These are phyloP conservation scores for Oenanthe melanoleuca DNA, from an alignment of 2,113 vertebrate species.

Conservation along the genomic window DNA sequence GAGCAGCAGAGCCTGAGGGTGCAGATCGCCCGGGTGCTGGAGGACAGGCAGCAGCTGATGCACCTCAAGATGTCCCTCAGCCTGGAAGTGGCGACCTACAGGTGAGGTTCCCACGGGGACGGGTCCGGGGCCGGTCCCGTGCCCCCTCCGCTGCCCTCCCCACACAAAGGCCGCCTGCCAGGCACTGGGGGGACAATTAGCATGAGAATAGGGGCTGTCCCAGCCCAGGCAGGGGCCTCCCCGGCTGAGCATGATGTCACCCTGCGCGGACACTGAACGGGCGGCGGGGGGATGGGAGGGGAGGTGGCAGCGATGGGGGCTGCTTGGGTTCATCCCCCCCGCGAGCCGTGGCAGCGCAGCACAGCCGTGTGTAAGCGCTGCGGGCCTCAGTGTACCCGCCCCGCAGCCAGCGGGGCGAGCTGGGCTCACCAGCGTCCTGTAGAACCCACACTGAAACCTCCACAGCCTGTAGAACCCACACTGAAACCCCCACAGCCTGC, in stretches of 20 bases:
- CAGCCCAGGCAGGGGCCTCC: not conserved
- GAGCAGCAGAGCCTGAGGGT: slow-evolving; percentile 72
- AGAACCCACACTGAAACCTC: too few species aligned
- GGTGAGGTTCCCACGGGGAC: not conserved
- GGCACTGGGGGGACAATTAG: slow-evolving; percentile 61
- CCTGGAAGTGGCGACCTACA: slow-evolving; percentile 25
- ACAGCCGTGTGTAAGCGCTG: too few species aligned
- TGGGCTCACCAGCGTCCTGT: too few species aligned
- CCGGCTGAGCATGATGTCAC: slow-evolving; percentile 73
- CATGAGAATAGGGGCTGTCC: slow-evolving; percentile 76
- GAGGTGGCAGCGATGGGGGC: too few species aligned
- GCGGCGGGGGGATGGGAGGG: not conserved
- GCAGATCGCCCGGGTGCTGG: slow-evolving; percentile 77
- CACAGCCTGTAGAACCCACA: too few species aligned
- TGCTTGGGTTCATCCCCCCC: too few species aligned
- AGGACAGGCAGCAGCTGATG: slow-evolving; percentile 22
- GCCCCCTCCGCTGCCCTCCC: slow-evolving; percentile 2
- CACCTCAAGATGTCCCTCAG: slow-evolving; percentile 37
- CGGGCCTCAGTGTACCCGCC: too few species aligned
- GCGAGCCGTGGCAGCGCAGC: too few species aligned
- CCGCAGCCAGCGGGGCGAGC: too few species aligned
- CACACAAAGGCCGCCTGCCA: slow-evolving; percentile 61
- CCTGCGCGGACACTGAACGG: not conserved
- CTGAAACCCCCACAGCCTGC: too few species aligned
- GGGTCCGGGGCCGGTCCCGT: too few species aligned